These are phyloP conservation scores for Fulica atra DNA, from an alignment of 2,113 vertebrate genomes.

Conservation along the genomic window DNA sequence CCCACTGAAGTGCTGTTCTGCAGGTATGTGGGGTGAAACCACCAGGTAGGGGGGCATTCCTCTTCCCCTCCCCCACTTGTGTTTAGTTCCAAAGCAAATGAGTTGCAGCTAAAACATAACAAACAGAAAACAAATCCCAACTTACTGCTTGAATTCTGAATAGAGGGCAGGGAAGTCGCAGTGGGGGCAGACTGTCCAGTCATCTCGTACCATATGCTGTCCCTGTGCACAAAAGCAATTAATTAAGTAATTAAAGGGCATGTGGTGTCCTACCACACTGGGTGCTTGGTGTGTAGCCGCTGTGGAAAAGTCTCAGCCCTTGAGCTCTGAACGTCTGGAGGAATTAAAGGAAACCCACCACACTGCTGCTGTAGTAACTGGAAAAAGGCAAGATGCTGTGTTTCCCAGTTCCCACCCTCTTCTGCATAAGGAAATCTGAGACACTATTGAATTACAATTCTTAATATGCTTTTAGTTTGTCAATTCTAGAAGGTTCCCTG, in stretches of 20 bases:
- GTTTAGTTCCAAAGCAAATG: background rate
- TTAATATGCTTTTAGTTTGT: background rate
- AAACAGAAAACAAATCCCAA: background rate
- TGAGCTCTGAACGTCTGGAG: background rate
- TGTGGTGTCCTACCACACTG: accelerated
- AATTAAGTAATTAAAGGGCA: background rate
- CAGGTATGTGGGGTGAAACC: background rate
- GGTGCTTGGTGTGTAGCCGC: background rate
- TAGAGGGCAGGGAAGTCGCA: slow-evolving; percentile 93
- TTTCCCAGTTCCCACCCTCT: background rate
- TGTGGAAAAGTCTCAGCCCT: background rate
- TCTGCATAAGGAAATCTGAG: background rate
- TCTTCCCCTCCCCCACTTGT: background rate
- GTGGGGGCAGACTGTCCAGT: slow-evolving; percentile 92
- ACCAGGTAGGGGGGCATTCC: background rate
- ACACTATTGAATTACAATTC: background rate
- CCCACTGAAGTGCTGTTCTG: background rate
- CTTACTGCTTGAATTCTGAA: slow-evolving; percentile 89
- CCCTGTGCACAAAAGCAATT: slow-evolving; percentile 75
- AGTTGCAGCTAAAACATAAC: background rate
- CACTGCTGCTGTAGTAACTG: background rate
- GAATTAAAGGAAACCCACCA: accelerated
- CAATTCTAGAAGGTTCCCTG: background rate
- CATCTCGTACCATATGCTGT: slow-evolving; percentile 90
- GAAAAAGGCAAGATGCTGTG: background rate